A percentile compares a stretch with the other conserved stretches of the same genome.
phyloP scores from a whole-genome alignment of 2,888 invertebrate genomes.

The Drosophila quinaria region DNA sequence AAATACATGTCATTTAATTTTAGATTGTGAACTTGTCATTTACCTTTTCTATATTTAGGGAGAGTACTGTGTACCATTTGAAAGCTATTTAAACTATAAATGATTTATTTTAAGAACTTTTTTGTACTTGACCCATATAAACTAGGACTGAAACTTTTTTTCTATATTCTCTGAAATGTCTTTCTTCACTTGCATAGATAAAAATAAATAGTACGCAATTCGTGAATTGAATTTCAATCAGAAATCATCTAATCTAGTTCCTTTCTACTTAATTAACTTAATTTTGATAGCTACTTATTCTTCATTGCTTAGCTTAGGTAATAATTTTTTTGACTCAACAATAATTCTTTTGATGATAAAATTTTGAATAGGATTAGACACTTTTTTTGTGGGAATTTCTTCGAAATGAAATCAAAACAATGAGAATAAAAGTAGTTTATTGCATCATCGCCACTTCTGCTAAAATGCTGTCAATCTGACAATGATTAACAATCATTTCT shows the following conservation, averaged over 20 bases:
- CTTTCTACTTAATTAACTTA: neutral
- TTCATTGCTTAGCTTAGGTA: neutral
- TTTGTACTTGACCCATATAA: constrained; percentile 3
- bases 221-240: neutral
- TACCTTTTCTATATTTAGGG: neutral
- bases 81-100: constrained; percentile 1
- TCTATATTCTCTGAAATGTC: neutral
- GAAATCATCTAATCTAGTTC: neutral
- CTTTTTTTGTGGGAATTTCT: constrained; percentile 4
- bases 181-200: neutral
- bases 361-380: neutral
- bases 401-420: constrained; percentile 16
- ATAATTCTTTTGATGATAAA: neutral
- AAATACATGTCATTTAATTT: neutral
- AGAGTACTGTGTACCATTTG: neutral
- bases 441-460: constrained; percentile 44
- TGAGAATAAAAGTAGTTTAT: constrained; percentile 32
- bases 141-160: neutral
- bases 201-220: neutral
- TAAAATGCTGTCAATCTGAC: constrained; percentile 9
- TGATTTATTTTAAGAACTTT: constrained; percentile 8
- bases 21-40: neutral
- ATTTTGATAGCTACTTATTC: neutral
- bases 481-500: constrained; percentile 9
- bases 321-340: neutral